These are phyloP conservation scores for Elgaria multicarinata DNA, from an alignment of 2,113 vertebrate genomes.

Conservation along the genomic window DNA sequence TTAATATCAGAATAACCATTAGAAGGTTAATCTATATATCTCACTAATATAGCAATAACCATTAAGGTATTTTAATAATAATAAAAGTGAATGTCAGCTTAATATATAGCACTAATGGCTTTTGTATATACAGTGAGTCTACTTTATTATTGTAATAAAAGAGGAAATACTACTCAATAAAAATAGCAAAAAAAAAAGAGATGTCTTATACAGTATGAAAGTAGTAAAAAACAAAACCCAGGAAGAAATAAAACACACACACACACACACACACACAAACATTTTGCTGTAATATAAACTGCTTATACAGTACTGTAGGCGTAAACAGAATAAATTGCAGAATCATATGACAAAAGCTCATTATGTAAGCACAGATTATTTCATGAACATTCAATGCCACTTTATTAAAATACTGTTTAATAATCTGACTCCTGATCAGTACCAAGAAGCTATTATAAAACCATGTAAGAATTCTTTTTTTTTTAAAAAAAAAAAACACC, in stretches of 20 bases:
- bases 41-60: conserved; percentile 57
- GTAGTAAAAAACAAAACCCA: conserved; percentile 28
- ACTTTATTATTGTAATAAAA: conserved; percentile 57
- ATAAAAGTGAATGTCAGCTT: conserved; percentile 51
- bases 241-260: background rate
- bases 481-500: background rate
- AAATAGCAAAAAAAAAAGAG: background rate
- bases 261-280: background rate
- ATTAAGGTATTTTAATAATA: conserved; percentile 67
- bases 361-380: background rate
- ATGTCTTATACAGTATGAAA: conserved; percentile 1
- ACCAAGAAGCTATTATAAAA: background rate
- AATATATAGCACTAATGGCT: conserved; percentile 43
- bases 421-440: background rate
- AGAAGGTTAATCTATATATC: conserved; percentile 50
- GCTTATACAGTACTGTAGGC: background rate
- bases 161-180: conserved; percentile 45
- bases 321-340: conserved; percentile 1
- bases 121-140: conserved; percentile 29
- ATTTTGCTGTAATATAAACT: conserved; percentile 1
- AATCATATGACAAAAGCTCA: background rate
- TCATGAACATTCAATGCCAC: background rate
- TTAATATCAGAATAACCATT: conserved; percentile 66
- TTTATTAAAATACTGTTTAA: conserved; percentile 13
- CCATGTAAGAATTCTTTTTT: background rate